These are phyloP conservation scores for Pyrgus malvae DNA, from an alignment of 2,888 invertebrate genomes.

Conservation along the genomic window DNA sequence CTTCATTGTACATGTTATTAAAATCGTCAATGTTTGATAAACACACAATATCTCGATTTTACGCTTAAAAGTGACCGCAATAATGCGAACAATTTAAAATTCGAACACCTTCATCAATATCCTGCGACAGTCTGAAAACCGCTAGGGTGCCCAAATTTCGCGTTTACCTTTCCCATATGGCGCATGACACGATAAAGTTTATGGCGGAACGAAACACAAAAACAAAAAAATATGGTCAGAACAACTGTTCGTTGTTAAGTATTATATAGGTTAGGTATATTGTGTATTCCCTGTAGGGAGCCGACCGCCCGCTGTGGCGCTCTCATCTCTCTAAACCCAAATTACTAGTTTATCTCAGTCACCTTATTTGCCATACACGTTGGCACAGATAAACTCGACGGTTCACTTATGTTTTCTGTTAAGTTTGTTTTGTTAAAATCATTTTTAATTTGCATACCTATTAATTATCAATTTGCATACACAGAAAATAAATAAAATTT, in stretches of 20 bases:
- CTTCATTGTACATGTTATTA: too few species aligned
- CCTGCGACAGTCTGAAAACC: constrained; percentile 38
- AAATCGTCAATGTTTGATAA: too few species aligned
- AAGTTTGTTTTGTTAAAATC: too few species aligned
- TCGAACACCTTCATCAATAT: constrained; percentile 48
- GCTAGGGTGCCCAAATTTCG: constrained; percentile 54
- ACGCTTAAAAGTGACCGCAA: constrained; percentile 32
- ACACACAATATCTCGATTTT: too few species aligned
- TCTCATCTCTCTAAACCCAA: constrained; percentile 66
- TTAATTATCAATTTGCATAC: too few species aligned
- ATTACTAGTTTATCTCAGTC: constrained; percentile 55
- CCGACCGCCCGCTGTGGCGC: constrained; percentile 59
- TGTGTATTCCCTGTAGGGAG: constrained; percentile 57
- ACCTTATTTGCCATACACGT: constrained; percentile 44
- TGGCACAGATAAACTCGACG: constrained; percentile 12
- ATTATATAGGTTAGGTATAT: constrained; percentile 56
- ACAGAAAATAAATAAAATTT: too few species aligned
- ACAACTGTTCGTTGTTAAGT: constrained; percentile 61
- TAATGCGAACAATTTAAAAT: constrained; percentile 34
- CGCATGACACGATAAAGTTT: constrained; percentile 64
- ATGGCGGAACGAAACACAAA: constrained; percentile 57
- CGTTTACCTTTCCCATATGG: constrained; percentile 55
- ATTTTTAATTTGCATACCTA: too few species aligned
- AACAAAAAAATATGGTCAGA: constrained; percentile 55
- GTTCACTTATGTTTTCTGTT: too few species aligned